Base-by-base conservation (phyloP, 2,113 vertebrate species). In the Rhombomys opimus region DNA sequence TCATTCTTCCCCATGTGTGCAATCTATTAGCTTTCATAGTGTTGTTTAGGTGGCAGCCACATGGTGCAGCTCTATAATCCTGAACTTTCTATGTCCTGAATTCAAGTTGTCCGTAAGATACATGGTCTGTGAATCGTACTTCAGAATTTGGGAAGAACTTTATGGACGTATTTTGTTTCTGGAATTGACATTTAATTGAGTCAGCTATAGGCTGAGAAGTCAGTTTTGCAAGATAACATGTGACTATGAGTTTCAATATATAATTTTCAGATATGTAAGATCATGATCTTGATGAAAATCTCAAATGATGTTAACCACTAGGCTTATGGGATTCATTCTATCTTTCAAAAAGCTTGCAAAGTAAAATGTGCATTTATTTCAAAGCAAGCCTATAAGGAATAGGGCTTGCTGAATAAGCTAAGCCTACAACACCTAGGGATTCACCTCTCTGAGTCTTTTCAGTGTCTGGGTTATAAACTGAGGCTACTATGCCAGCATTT, bases 321-420 rank as follows among this genome's bases (percentile, higher is more conserved):
- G 32, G 23, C 65, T 32, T 57, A 0, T 57, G 61, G 50, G 35
- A 54, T 68, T 57, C 35, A 35, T 65, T 35, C 92, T 85, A 2
- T 50, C 52, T 70, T 95, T 81, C 27, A 73, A 23, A 94, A 50
- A 78, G 22, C 73, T 90, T 87, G 46, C 81, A 75, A 92, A 93
- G 25, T 70, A 13, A 82, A 68, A 81, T 76, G 35, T 81, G 14
- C 20, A 46, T 82, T 73, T 85, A 46, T 68, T 68, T 70, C 35
- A 54, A n/a, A 78, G 38, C 46, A 89, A 32, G 4, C 35, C 30
- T 32, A 7, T 8, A 89, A 80, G 38, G 17, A 93, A 63, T 57
- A 23, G 38, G 7, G 59, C 59, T 65, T 46, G 59, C 23, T 63
- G 27, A 35, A 32, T 32, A 32, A 46, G 63, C 25, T 85, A 30